phyloP scores from a whole-genome alignment of 2,797 vertebrate species.

The Myiothlypis coronata region DNA sequence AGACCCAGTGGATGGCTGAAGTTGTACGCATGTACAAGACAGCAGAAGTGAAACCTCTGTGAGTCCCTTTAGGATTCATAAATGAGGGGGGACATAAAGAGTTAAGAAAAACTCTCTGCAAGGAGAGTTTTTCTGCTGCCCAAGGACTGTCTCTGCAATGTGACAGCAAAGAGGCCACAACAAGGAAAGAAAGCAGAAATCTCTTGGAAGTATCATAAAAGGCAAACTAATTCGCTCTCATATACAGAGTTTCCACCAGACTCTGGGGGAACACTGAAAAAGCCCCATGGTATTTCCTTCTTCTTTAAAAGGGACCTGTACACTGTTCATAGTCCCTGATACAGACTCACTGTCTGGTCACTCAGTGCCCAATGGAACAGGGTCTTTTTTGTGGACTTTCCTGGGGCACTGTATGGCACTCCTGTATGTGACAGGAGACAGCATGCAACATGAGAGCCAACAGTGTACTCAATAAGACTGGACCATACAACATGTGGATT shows the following conservation, averaged over 20 bases:
- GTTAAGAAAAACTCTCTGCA: no score
- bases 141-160: not conserved
- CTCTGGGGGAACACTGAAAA: not conserved
- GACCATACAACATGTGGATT: not conserved
- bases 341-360: not conserved
- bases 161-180: not conserved
- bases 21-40: no score
- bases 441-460: not conserved
- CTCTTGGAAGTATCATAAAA: not conserved
- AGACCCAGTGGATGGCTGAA: not conserved
- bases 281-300: not conserved
- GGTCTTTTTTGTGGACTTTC: not conserved
- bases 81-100: no score
- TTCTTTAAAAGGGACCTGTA: not conserved
- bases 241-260: not conserved
- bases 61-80: no score
- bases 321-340: not conserved
- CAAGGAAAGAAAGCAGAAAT: not conserved
- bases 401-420: not conserved
- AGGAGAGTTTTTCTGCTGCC: not conserved
- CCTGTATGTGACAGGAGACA: not conserved
- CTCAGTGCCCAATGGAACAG: not conserved
- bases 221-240: not conserved
- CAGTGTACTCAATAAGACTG: not conserved
- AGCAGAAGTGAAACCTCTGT: no score